Evolutionary conservation across 2,888 invertebrate genomes (phyloP).

Genomic region (Yponomeuta sedellus): DNA sequence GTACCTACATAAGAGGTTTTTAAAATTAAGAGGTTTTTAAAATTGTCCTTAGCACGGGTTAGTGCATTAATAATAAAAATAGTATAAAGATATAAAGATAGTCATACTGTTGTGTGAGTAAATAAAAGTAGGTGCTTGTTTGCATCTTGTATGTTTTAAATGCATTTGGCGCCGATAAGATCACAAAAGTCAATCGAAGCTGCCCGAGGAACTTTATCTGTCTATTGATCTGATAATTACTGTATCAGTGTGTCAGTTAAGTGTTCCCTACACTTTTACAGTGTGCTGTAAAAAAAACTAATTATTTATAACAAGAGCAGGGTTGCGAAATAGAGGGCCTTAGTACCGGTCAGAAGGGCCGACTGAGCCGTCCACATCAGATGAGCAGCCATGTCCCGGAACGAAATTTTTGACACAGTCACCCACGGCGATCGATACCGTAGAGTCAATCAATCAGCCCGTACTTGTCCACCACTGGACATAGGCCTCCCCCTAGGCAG

Average conservation of each 20-base stretch:
- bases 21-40: no score
- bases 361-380: neutral
- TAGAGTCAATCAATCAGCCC: no score
- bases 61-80: no score
- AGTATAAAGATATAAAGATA: no score
- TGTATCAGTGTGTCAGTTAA: neutral
- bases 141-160: neutral
- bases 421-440: no score
- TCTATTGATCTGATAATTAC: neutral
- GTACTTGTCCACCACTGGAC: no score
- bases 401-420: no score
- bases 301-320: slow-evolving; percentile 8
- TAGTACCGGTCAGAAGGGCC: neutral
- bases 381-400: no score
- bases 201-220: neutral
- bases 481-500: no score
- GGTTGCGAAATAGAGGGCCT: neutral
- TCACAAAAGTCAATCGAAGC: neutral
- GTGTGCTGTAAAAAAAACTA: slow-evolving; percentile 6
- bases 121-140: neutral
- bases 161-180: neutral
- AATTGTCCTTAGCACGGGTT: no score
- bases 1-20: no score
- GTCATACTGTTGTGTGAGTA: neutral
- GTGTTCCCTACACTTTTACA: neutral